A percentile compares a stretch with the other conserved stretches of the same genome.
Conservation (phyloP, 2,797 vertebrate genomes). For the Yasuhikotakia modesta region DNA sequence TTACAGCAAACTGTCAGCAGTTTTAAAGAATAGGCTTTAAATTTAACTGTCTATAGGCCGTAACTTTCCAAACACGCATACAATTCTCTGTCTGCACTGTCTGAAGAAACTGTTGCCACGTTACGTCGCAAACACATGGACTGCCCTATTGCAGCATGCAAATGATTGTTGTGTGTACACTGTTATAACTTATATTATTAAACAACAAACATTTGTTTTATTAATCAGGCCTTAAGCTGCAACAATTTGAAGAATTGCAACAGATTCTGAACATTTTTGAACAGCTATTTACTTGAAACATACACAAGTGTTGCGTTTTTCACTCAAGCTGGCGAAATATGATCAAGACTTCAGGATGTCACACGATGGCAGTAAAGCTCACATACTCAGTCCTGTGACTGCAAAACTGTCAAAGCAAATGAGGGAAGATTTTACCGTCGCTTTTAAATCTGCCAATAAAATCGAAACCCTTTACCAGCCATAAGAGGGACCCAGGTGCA, state of each 20-base stretch:
- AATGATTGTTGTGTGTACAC: neutral
- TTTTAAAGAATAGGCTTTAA: constrained; percentile 10
- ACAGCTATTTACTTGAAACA: too few relatives aligned
- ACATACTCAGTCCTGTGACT: neutral
- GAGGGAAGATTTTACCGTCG: too few relatives aligned
- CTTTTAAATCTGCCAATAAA: neutral
- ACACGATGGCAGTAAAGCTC: constrained; percentile 34
- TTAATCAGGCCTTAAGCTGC: too few relatives aligned
- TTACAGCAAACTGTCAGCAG: constrained; percentile 5
- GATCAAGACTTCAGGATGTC: constrained; percentile 13
- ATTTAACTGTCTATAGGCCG: neutral
- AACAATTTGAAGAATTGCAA: too few relatives aligned
- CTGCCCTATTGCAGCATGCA: neutral
- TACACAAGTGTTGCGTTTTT: neutral
- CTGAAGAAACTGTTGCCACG: constrained; percentile 1
- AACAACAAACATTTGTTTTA: constrained; percentile 1
- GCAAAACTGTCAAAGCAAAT: neutral
- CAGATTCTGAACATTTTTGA: too few relatives aligned
- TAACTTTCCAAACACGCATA: constrained; percentile 1
- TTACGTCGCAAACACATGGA: too few relatives aligned
- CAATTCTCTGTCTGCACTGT: neutral
- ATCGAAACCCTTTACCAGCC: too few relatives aligned
- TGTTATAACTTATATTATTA: neutral
- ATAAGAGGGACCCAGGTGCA: neutral
- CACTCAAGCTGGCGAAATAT: neutral